Conservation (phyloP, 2,888 invertebrate genomes). For the Polylopha cassiicola region DNA sequence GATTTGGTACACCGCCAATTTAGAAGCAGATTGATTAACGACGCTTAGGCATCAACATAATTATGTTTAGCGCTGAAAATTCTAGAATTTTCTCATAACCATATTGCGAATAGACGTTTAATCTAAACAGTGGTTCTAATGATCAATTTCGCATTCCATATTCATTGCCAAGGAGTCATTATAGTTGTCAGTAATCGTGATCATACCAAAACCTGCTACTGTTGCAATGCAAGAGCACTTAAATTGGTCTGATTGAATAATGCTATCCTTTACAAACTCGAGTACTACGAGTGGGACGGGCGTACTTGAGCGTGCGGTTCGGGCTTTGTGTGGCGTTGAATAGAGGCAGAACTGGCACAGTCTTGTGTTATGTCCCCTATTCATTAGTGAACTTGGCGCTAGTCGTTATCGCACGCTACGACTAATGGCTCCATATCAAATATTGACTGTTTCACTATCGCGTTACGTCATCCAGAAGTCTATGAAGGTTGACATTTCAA, state of each 20-base stretch:
- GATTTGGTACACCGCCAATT: too few species aligned
- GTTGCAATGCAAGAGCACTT: conserved; percentile 4
- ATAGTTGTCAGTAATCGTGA: conserved; percentile 19
- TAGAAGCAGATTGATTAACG: too few species aligned
- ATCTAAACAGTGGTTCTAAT: too few species aligned
- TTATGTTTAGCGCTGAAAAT: too few species aligned
- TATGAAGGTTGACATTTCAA: conserved; percentile 24
- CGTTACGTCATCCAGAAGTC: conserved; percentile 60
- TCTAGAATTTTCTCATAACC: too few species aligned
- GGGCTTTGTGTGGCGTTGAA: conserved; percentile 7
- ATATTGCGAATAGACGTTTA: too few species aligned
- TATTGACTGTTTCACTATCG: conserved; percentile 69
- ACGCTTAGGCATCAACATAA: too few species aligned
- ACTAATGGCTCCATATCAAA: conserved; percentile 69
- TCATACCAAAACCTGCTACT: conserved; percentile 20
- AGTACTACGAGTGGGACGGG: conserved; percentile 4
- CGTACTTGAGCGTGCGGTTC: conserved; percentile 5
- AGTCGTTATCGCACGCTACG: conserved; percentile 52
- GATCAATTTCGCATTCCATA: conserved; percentile 22
- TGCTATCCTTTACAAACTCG: conserved; percentile 11
- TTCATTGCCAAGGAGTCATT: conserved; percentile 22
- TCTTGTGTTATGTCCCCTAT: conserved; percentile 51
- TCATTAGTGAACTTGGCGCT: conserved; percentile 63
- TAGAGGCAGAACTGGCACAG: conserved; percentile 23
- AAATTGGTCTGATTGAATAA: conserved; percentile 11